Conservation (phyloP, 2,113 vertebrate genomes). For the Amblyornis subalaris region DNA sequence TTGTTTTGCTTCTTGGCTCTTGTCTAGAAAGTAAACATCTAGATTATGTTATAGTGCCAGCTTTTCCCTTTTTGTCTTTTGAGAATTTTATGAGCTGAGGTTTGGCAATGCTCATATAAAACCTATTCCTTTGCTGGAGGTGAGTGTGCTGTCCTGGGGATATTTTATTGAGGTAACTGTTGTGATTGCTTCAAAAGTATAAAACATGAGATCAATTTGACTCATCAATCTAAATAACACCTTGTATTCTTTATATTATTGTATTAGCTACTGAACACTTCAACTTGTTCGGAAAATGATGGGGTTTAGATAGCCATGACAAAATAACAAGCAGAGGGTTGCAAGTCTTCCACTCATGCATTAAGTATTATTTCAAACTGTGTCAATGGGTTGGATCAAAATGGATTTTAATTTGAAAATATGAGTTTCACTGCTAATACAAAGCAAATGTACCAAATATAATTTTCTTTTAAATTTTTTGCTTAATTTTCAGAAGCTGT, state of each 20-base stretch:
- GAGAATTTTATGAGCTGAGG: background rate
- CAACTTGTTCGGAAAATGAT: background rate
- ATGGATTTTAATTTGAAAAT: constrained; percentile 25
- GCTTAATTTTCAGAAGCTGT: background rate
- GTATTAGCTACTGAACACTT: background rate
- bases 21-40: background rate
- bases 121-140: background rate
- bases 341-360: background rate
- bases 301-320: background rate
- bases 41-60: background rate
- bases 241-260: background rate
- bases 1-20: background rate
- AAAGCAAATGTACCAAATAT: background rate
- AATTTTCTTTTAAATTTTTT: background rate
- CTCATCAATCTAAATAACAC: background rate
- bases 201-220: background rate
- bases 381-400: background rate
- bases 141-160: background rate
- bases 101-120: background rate
- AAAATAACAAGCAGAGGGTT: background rate
- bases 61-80: background rate
- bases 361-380: background rate
- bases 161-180: background rate
- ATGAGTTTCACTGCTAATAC: background rate
- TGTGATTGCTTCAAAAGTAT: background rate